These are phyloP conservation scores for Priocnemis perturbator DNA, from an alignment of 2,888 invertebrate genomes.

Conservation along the genomic window DNA sequence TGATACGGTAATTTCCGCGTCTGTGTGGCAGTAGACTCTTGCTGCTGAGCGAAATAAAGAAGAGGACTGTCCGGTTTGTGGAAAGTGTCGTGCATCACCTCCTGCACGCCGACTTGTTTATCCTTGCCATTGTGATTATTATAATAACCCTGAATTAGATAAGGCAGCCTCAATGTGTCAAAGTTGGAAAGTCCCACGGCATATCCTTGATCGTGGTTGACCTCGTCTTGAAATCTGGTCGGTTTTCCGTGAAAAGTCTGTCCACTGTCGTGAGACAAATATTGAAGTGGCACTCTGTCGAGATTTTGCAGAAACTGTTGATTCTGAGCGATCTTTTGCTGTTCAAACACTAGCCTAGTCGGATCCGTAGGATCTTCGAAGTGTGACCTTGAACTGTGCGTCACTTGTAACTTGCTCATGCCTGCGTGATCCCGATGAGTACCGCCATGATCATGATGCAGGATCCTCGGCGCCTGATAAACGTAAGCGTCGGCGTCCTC, in stretches of 20 bases:
- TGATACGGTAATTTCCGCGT: conserved; percentile 63
- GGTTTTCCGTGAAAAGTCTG: conserved; percentile 42
- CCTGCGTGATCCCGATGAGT: too few species aligned
- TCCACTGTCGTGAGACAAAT: conserved; percentile 14
- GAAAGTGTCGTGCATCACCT: not conserved
- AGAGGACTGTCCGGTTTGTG: conserved; percentile 31
- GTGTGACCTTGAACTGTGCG: conserved; percentile 15
- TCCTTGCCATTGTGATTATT: conserved; percentile 4
- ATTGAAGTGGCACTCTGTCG: conserved; percentile 22
- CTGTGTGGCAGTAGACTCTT: conserved; percentile 43
- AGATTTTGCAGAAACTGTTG: conserved; percentile 25
- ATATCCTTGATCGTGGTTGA: too few species aligned
- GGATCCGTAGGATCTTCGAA: not conserved
- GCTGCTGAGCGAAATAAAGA: conserved; percentile 34
- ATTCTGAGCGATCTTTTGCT: conserved; percentile 9
- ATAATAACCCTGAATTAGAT: conserved; percentile 12
- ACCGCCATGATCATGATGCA: too few species aligned
- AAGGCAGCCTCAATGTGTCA: conserved; percentile 10
- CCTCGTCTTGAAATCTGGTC: conserved; percentile 30
- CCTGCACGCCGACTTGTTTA: conserved; percentile 23
- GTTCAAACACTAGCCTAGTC: not conserved
- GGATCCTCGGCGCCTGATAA: not conserved
- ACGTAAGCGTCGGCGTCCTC: conserved; percentile 37
- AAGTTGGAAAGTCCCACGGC: not conserved
- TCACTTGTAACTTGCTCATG: not conserved